These are phyloP conservation scores for Megaceryle maxima DNA, from an alignment of 2,113 vertebrate species.

Conservation along the genomic window DNA sequence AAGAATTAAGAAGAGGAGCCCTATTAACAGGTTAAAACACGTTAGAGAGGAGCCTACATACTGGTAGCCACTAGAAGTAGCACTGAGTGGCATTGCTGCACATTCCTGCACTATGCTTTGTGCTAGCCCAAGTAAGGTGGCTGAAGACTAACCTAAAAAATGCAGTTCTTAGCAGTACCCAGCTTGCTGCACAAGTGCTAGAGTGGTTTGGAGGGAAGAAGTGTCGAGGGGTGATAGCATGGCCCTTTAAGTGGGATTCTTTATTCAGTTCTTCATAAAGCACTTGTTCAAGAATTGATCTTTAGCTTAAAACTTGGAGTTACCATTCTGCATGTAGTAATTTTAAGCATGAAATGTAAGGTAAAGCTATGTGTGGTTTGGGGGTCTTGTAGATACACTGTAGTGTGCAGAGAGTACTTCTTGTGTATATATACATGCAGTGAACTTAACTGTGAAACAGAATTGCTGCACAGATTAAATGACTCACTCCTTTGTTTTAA, in stretches of 20 bases:
- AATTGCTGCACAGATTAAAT: not conserved
- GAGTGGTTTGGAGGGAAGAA: not conserved
- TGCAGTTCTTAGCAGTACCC: not conserved
- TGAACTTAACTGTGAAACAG: not conserved
- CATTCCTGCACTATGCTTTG: not conserved
- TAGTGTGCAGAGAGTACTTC: not conserved
- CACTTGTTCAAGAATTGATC: not conserved
- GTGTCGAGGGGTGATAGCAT: not conserved
- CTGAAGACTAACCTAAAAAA: not conserved
- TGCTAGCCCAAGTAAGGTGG: not conserved
- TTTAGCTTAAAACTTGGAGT: not conserved
- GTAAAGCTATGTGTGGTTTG: not conserved
- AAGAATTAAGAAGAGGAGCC: not conserved
- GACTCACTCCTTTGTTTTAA: constrained; percentile 46
- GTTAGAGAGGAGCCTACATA: not conserved
- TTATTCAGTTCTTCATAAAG: not conserved
- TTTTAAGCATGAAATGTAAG: not conserved
- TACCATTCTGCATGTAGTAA: not conserved
- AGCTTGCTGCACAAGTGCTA: not conserved
- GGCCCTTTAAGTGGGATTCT: not conserved
- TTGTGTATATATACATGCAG: rapidly evolving
- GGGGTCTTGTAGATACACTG: not conserved
- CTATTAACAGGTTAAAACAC: not conserved
- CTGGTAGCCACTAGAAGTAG: not conserved
- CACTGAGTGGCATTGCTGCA: not conserved